Base-by-base conservation (phyloP, 1,140 invertebrate species). In the Nymphalis io region DNA sequence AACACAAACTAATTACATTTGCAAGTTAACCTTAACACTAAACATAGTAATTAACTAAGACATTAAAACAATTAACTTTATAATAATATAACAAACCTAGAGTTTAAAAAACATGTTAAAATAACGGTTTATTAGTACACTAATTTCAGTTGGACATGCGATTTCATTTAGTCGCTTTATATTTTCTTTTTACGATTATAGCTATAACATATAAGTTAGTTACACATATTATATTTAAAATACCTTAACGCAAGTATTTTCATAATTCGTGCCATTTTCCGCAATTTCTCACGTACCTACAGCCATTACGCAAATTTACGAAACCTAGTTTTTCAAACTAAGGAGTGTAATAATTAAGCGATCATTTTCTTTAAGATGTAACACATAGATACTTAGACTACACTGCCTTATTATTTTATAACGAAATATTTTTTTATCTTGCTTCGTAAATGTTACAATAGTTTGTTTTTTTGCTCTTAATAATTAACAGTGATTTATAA, bases 281-380 rank as follows among this genome's bases (percentile, higher is more conserved):
- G 74, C 67, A 55, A 69, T 61, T 72, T 78, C 70, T 72, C 75
- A 78, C 75, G 73, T 76, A 66, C 75, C 70, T 76, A 66, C 44
- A 1, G 58, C 58, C 60, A 70, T 66, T 67, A 72, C 70, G 67
- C 53, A 42, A 55, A 16, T 46, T 71, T 75, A 70, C 60, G 70
- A 72, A 75, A 76, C 46, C 51, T 48, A 59, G 61, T 63, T 71
- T 66, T 68, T 76, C 38, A 42, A 48, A 63, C 68, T 51, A 60
- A 72, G 62, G 62, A 72, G 60, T 40, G 23, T 57, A 63, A 60
- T 72, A 42, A 65, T 77, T 77, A 72, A 68, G 69, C 60, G 63
- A 76, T 64, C 40, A 65, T 70, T 60, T 72, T 72, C 60, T 68
- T 63, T 40, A 39, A 73, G 66, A 68, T 73, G 71, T 73, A 63